These are phyloP conservation scores for Lateolabrax maculatus DNA, from an alignment of 2,797 vertebrate species.

Conservation along the genomic window DNA sequence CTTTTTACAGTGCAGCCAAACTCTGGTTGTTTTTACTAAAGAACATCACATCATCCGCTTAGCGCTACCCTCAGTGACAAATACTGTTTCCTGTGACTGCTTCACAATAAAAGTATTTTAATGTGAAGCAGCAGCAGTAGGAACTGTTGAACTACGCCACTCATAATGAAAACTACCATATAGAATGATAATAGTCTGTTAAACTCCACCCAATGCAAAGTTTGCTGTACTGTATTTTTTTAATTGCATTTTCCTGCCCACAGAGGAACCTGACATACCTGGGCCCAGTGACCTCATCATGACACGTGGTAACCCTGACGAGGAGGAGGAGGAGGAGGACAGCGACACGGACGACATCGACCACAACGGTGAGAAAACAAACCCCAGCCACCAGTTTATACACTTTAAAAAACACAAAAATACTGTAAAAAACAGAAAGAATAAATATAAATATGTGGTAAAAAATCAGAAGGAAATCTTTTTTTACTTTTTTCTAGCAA, in stretches of 20 bases:
- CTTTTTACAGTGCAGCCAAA: too few relatives aligned
- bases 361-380: constrained; percentile 85
- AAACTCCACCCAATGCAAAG: neutral
- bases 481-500: constrained; percentile 76
- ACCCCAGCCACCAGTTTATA: neutral
- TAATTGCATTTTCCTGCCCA: constrained; percentile 34
- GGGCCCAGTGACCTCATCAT: constrained; percentile 95
- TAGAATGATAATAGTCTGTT: too few relatives aligned
- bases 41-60: too few relatives aligned
- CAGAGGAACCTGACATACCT: constrained; percentile 66
- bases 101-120: too few relatives aligned
- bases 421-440: too few relatives aligned
- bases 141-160: too few relatives aligned
- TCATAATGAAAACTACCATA: too few relatives aligned
- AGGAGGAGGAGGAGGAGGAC: constrained; percentile 87
- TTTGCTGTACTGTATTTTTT: neutral
- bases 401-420: neutral
- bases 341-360: constrained; percentile 94
- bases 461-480: neutral
- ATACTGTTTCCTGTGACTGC: too few relatives aligned
- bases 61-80: too few relatives aligned
- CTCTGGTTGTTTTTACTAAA: too few relatives aligned
- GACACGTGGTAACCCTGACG: constrained; percentile 88
- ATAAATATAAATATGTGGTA: neutral
- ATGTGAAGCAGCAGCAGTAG: too few relatives aligned